Evolutionary conservation across 1,140 invertebrate genomes (phyloP).

Genomic region (Trissolcus basalis): DNA sequence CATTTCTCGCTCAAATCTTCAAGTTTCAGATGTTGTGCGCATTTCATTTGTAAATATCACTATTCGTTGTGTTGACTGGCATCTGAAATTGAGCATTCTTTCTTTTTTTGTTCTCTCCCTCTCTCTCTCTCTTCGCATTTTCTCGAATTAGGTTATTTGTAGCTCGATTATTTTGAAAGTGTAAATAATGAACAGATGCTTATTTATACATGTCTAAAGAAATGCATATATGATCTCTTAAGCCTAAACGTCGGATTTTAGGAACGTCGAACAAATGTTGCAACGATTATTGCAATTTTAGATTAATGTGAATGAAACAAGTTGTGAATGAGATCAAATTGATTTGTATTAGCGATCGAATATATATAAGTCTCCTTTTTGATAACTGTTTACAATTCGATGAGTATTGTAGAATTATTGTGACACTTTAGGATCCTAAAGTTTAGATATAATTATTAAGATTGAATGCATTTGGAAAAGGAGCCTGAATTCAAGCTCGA

Average conservation of each 20-base stretch:
- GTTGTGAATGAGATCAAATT: conserved; percentile 8
- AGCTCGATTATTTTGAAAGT: conserved; percentile 5
- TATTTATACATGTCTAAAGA: conserved; percentile 44
- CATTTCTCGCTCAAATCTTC: conserved; percentile 24
- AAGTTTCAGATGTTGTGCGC: conserved; percentile 6
- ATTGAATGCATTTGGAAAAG: background rate
- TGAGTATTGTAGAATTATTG: conserved; percentile 2
- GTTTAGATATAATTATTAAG: background rate
- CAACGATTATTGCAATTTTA: conserved; percentile 21
- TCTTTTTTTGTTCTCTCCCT: no score
- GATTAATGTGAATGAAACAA: conserved; percentile 1
- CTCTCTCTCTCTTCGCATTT: no score
- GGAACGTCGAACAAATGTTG: conserved; percentile 19
- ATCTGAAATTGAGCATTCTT: no score
- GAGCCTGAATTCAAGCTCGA: conserved; percentile 22
- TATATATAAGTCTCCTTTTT: conserved; percentile 3
- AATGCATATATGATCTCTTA: conserved; percentile 51
- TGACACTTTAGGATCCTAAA: background rate
- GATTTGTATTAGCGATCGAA: background rate
- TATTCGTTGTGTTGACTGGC: background rate
- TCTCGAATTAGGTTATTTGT: no score
- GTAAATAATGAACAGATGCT: conserved; percentile 47
- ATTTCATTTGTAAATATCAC: conserved; percentile 32
- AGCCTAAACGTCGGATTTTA: conserved; percentile 20
- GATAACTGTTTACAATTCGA: conserved; percentile 1